Conservation (phyloP, 92 coral and sea anemone genomes). For the Bergia sp. region DNA sequence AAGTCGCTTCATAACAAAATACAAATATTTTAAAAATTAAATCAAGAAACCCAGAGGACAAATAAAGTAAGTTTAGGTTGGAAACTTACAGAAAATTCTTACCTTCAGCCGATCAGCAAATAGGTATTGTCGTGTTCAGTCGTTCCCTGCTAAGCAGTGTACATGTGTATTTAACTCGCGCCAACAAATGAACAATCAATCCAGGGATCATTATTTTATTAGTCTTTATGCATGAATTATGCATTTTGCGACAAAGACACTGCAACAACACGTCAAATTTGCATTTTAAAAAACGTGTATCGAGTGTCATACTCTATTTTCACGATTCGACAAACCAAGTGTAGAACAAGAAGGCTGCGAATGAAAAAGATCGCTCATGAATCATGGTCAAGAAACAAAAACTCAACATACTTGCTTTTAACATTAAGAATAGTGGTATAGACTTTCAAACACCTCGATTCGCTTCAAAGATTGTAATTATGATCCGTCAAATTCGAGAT, state of each 20-base stretch:
- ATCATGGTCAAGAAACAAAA: neutral
- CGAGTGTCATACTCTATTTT: neutral
- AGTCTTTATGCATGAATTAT: neutral
- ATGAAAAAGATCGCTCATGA: neutral
- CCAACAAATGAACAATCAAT: neutral
- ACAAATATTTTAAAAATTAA: no score
- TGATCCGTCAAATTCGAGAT: neutral
- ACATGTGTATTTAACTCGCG: neutral
- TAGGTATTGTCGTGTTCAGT: neutral
- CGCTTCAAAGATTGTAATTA: neutral
- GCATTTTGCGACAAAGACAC: neutral
- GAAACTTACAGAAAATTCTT: neutral
- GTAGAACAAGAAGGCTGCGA: neutral
- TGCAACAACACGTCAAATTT: neutral
- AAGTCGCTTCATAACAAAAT: neutral
- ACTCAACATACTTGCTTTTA: neutral
- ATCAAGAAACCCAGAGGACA: neutral
- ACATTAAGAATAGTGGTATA: neutral
- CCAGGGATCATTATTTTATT: no score
- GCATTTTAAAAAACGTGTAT: neutral
- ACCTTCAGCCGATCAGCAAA: neutral
- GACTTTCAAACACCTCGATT: neutral
- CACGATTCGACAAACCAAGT: neutral
- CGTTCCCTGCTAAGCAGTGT: neutral
- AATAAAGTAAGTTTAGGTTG: neutral